phyloP scores from a whole-genome alignment of 2,888 invertebrate genomes.

The Meliscaeva auricollis region DNA sequence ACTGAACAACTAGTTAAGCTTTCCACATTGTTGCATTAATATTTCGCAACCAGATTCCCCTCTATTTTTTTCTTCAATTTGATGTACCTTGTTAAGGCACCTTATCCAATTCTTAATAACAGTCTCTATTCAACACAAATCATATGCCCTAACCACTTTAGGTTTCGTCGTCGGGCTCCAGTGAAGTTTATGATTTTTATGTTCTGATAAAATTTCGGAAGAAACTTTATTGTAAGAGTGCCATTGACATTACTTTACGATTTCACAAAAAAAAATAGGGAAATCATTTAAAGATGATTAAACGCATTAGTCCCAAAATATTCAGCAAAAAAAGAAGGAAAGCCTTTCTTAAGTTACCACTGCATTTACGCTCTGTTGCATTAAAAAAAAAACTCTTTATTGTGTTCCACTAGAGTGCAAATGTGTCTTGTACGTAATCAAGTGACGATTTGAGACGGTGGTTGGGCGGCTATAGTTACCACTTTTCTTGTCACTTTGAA shows the following conservation, averaged over 20 bases:
- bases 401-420: conserved; percentile 58
- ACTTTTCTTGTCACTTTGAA: conserved; percentile 9
- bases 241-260: conserved; percentile 21
- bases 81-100: conserved; percentile 12
- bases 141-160: conserved; percentile 48
- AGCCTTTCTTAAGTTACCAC: conserved; percentile 43
- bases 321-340: conserved; percentile 53
- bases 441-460: conserved; percentile 39
- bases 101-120: conserved; percentile 36
- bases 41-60: conserved; percentile 51
- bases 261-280: neutral
- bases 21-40: conserved; percentile 55
- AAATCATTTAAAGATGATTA: neutral
- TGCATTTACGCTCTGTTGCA: conserved; percentile 41
- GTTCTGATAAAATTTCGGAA: neutral
- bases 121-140: conserved; percentile 25
- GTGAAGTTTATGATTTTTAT: conserved; percentile 78
- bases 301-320: neutral
- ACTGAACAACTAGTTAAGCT: conserved; percentile 51
- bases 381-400: conserved; percentile 9
- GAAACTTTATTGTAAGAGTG: neutral
- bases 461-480: conserved; percentile 41
- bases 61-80: conserved; percentile 15
- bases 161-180: conserved; percentile 78
- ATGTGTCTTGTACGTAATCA: conserved; percentile 32